Percentiles rank a stretch among this genome's conserved stretches.
These are phyloP conservation scores for Drosophila virilis DNA, from an alignment of 1,140 invertebrate genomes.

Conservation along the genomic window DNA sequence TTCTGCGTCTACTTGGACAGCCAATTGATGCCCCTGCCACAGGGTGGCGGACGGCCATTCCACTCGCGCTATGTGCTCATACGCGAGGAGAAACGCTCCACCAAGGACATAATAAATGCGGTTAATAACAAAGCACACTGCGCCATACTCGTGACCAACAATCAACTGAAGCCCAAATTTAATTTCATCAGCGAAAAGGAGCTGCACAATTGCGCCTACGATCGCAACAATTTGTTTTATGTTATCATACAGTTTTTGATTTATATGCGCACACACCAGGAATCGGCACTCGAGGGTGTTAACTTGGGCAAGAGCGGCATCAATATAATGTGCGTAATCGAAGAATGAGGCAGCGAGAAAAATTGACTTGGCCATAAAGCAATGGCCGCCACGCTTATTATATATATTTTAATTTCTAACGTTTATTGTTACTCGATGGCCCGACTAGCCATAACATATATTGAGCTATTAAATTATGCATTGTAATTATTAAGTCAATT, in stretches of 20 bases:
- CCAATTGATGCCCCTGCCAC: conserved; percentile 90
- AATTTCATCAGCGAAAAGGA: conserved; percentile 84
- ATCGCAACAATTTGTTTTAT: conserved; percentile 93
- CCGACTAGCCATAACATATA: conserved; percentile 25
- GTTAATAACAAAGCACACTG: conserved; percentile 81
- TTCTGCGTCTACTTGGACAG: conserved; percentile 93
- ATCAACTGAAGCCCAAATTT: conserved; percentile 77
- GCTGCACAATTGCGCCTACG: conserved; percentile 85
- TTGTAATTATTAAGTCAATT: conserved; percentile 72
- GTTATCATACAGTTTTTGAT: conserved; percentile 92
- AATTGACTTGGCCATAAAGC: conserved; percentile 18
- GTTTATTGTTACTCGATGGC: conserved; percentile 15
- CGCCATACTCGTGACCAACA: conserved; percentile 72
- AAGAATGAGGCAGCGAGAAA: conserved; percentile 77
- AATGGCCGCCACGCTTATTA: conserved; percentile 19
- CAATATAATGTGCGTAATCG: conserved; percentile 91
- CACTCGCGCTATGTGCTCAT: conserved; percentile 85
- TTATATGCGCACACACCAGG: conserved; percentile 89
- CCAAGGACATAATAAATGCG: conserved; percentile 83
- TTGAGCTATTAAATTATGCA: conserved; percentile 75
- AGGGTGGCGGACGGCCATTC: conserved; percentile 91
- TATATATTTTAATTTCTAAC: conserved; percentile 24
- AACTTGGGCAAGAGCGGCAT: conserved; percentile 91
- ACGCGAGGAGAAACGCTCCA: conserved; percentile 80
- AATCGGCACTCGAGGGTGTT: conserved; percentile 91